A percentile compares a stretch with the other conserved stretches of the same genome.
These are phyloP conservation scores for Poeciliopsis gracilis DNA, from an alignment of 2,797 vertebrate species.

Conservation along the genomic window DNA sequence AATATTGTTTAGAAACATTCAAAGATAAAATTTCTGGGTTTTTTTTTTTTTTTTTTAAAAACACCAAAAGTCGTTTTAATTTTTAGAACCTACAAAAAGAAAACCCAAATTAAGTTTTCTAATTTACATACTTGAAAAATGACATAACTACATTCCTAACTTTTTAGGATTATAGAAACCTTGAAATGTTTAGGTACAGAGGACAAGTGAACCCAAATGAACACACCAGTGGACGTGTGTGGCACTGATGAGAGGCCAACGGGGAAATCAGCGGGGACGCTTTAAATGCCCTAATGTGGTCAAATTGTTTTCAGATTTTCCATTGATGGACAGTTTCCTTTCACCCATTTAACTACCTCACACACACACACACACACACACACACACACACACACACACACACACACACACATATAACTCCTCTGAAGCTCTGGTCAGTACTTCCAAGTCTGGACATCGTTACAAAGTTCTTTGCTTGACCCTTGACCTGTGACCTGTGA, in stretches of 20 bases:
- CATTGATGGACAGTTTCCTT: slow-evolving; percentile 81
- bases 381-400: slow-evolving; percentile 48
- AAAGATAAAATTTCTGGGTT: too few species aligned
- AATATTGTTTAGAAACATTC: background rate
- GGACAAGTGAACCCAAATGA: slow-evolving; percentile 12
- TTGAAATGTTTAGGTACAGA: background rate
- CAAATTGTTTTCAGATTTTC: slow-evolving; percentile 87
- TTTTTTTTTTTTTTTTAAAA: background rate
- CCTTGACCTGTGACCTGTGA: slow-evolving; percentile 80
- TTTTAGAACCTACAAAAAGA: background rate
- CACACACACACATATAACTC: slow-evolving; percentile 45
- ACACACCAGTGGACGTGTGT: slow-evolving; percentile 54
- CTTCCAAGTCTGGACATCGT: slow-evolving; percentile 79
- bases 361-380: slow-evolving; percentile 40
- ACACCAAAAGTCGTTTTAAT: background rate
- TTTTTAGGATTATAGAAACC: background rate
- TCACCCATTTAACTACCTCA: slow-evolving; percentile 75
- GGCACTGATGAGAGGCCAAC: slow-evolving; percentile 68
- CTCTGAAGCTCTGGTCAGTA: slow-evolving; percentile 53
- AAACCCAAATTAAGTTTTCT: background rate
- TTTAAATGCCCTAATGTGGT: slow-evolving; percentile 78
- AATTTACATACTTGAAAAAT: background rate
- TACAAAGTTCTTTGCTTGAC: slow-evolving; percentile 75
- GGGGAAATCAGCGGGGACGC: slow-evolving; percentile 81
- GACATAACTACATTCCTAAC: background rate